Evolutionary conservation across 2,888 invertebrate genomes (phyloP), one percentile per base, ranked within the genome.

Genomic region (Argyresthia albistria): DNA sequence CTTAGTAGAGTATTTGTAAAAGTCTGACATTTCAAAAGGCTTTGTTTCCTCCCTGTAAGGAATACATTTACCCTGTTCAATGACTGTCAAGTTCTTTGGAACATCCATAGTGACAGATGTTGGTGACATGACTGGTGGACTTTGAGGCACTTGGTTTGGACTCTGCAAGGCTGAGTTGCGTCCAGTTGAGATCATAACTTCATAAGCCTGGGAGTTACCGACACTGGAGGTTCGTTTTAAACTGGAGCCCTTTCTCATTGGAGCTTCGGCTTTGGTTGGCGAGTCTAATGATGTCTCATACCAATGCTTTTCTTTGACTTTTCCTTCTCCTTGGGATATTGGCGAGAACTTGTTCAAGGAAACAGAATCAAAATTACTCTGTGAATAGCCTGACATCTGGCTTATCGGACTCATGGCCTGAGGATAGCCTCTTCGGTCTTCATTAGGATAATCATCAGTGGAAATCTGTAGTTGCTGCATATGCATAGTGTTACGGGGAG

Each of bases 11-110:
- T 98, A 98, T 80, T 98, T 98, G 76, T 97, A 98, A 77, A 97
- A 98, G 79, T 98, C 98, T 0, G 97, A 93, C 95, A 98, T 97
- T 88, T 98, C 98, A 82, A 97, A 98, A 3, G 98, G 98, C 73
- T 98, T 98, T 0, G 96, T 95, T 54, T 96, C 95, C 83, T 98
- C 98, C 66, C 95, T 91, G 70, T 96, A 96, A 0, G 96, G 96
- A 74, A 95, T 95, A 84, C 94, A 96, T 64, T 94, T 95, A 39
- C 96, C 96, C 58, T 95, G 93, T 67, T 95, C 94, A 37, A 97
- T 94, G 0, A 97, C 90, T 1, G 95, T 96, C 69, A 95, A 90
- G 70, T 94, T 69, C 93, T 93, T 0, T 0, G 95, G 94, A 7
- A 95, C 93, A 64, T 94, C 95, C 57, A 92, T 84, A 16, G 91